These are phyloP conservation scores for Augochlorella aurata DNA, from an alignment of 2,888 invertebrate species.

Conservation along the genomic window DNA sequence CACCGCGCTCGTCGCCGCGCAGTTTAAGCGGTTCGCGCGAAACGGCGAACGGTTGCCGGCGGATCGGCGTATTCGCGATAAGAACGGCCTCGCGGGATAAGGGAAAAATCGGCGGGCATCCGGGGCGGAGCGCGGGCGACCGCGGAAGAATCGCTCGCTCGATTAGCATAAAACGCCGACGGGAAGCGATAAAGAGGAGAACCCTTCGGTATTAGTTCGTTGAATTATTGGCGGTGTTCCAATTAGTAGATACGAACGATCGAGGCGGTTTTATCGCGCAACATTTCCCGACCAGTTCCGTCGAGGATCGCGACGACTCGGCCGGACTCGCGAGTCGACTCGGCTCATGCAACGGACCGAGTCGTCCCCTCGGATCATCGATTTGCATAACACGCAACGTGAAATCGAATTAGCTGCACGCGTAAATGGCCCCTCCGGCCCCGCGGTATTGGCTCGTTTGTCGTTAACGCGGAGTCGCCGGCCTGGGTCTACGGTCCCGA, in stretches of 20 bases:
- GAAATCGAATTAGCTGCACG: constrained; percentile 53
- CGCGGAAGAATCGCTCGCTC: background rate
- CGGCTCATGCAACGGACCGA: constrained; percentile 30
- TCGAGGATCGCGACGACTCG: too few relatives aligned
- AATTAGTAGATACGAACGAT: constrained; percentile 39
- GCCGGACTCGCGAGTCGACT: background rate
- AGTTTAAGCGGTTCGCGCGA: too few relatives aligned
- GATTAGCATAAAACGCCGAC: constrained; percentile 25
- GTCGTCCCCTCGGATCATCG: constrained; percentile 22
- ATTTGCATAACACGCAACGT: constrained; percentile 60
- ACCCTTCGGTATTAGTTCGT: constrained; percentile 2
- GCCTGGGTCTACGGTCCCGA: constrained; percentile 21
- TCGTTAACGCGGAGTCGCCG: constrained; percentile 15
- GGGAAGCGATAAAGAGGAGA: constrained; percentile 20
- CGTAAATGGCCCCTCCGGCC: constrained; percentile 19
- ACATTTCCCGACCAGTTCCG: constrained; percentile 39
- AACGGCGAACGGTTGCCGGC: too few relatives aligned
- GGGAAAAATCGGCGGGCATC: background rate
- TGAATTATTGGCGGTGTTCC: constrained; percentile 43
- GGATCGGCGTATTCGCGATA: too few relatives aligned
- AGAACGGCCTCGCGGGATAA: constrained; percentile 18
- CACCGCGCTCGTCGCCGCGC: constrained; percentile 20
- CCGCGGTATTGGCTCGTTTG: constrained; percentile 23
- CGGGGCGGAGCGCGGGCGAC: background rate
- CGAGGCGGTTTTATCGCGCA: constrained; percentile 31